Base-by-base conservation (phyloP, 2,888 invertebrate genomes). In the Drepanosiphum platanoidis region DNA sequence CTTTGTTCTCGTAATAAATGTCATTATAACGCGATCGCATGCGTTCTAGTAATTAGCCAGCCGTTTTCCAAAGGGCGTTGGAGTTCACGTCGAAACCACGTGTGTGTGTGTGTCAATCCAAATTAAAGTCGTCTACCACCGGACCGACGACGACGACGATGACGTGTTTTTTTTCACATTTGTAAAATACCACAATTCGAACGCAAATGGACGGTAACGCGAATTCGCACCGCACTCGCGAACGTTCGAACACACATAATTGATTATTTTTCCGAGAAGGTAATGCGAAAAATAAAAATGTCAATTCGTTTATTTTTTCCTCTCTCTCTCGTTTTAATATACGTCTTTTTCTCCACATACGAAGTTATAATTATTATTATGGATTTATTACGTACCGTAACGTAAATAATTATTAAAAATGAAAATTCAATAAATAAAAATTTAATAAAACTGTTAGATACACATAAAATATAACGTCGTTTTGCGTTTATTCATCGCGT, bases 381-480 rank as follows among this genome's bases (percentile, higher is more conserved):
- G 13, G 0, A 39, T 52, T 11, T 7, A 30, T 64, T 13, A 27
- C 30, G 13, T 13, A 27, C 9, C 11, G 3, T 30, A 30, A 30
- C 27, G 30, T 13, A 64, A 3, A 27, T 27, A n/a, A n/a, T n/a
- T n/a, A n/a, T n/a, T n/a, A 30, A 27, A 58, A 75, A 34, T 34
- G 13, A 75, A 75, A 52, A 8, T n/a, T 7, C 32, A n/a, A 75
- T 58, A 34, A 58, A 52, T 52, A n/a, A n/a, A 75, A 34, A n/a
- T 13, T 34, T 34, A 58, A 34, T 75, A 52, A 75, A 75, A 30
- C 30, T 58, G 15, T 52, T 64, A 13, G 3, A 61, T 9, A 27
- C 27, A 61, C 27, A 61, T 61, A 61, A 61, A 64, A 61, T n/a
- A 61, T 61, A n/a, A 27, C 64, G 30, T 27, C 27, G 30, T 64